phyloP scores from a whole-genome alignment of 2,797 vertebrate species.

The Echiichthys vipera region DNA sequence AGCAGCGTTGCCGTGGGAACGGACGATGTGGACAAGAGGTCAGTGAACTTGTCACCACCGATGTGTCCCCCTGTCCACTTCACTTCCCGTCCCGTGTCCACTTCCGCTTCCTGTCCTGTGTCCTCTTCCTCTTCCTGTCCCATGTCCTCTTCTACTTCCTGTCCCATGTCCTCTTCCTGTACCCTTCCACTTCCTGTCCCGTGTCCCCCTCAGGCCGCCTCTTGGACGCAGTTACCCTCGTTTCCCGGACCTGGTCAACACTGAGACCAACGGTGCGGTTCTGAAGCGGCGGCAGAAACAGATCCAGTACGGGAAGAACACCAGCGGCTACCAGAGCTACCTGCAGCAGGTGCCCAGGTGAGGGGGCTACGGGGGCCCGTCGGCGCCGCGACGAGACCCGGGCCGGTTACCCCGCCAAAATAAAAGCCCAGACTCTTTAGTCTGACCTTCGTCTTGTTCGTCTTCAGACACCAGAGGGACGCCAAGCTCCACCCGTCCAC shows the following conservation, averaged over 20 bases:
- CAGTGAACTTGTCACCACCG: too few relatives aligned
- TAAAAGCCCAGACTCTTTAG: not conserved
- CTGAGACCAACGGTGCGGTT: constrained; percentile 84
- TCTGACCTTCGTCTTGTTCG: too few relatives aligned
- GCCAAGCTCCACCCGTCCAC: constrained; percentile 88
- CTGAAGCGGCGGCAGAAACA: constrained; percentile 88
- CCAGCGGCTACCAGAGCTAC: constrained; percentile 89
- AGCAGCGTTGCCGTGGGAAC: constrained; percentile 85
- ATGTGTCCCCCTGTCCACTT: too few relatives aligned
- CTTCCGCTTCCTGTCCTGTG: too few relatives aligned
- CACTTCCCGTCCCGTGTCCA: too few relatives aligned
- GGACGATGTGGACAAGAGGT: constrained; percentile 84
- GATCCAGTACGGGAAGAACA: constrained; percentile 90
- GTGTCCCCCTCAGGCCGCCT: constrained; percentile 38
- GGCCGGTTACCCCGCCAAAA: too few relatives aligned
- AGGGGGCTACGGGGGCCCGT: too few relatives aligned
- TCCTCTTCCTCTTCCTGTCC: too few relatives aligned
- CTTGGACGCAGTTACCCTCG: constrained; percentile 56
- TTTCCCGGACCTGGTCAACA: constrained; percentile 74
- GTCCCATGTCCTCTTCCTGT: too few relatives aligned
- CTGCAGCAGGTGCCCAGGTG: constrained; percentile 88
- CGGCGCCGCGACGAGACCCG: too few relatives aligned
- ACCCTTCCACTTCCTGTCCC: too few relatives aligned
- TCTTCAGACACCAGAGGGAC: constrained; percentile 81
- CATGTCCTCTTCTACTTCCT: too few relatives aligned